phyloP scores from a whole-genome alignment of 2,113 vertebrate species.

The Coregonus clupeaformis region DNA sequence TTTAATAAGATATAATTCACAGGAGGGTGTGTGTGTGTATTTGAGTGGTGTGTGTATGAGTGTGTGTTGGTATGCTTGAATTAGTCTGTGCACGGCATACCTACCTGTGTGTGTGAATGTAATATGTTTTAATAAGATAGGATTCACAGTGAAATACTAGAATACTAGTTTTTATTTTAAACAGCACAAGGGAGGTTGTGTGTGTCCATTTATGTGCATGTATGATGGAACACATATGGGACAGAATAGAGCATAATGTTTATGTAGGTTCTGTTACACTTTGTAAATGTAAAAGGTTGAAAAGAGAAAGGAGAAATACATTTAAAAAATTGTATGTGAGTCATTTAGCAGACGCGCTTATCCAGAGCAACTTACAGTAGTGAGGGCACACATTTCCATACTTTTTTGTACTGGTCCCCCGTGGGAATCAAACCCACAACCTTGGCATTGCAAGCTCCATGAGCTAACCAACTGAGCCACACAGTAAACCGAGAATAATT shows the following conservation, averaged over 20 bases:
- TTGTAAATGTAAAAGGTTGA: background rate
- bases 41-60: background rate
- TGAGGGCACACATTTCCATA: no score
- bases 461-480: no score
- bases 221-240: no score
- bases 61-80: background rate
- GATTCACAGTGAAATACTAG: background rate
- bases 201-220: background rate
- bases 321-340: no score
- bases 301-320: background rate
- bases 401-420: no score
- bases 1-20: conserved; percentile 58
- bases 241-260: no score
- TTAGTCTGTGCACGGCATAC: background rate
- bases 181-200: background rate
- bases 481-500: no score
- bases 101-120: background rate
- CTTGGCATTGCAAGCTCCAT: no score
- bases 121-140: background rate
- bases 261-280: no score
- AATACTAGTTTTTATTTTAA: background rate
- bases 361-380: no score
- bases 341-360: no score
- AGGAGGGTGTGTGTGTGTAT: conserved; percentile 13
- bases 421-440: no score